Conservation (phyloP, 2,113 vertebrate species). For the Lophius piscatorius region DNA sequence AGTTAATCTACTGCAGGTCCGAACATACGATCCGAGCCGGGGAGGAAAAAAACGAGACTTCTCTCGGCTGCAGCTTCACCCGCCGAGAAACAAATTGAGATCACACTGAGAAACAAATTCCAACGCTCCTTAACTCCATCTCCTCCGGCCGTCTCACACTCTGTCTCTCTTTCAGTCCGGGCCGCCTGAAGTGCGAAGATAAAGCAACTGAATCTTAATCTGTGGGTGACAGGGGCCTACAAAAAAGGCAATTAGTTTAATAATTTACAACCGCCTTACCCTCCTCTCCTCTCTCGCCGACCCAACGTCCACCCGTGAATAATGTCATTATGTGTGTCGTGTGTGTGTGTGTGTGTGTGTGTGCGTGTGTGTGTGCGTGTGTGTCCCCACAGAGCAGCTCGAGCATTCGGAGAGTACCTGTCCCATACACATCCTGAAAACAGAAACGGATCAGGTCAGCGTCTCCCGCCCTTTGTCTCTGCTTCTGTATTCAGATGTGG, state of each 20-base stretch:
- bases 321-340: not conserved
- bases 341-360: slow-evolving; percentile 15
- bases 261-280: slow-evolving; percentile 52
- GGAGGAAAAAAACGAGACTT: slow-evolving; percentile 15
- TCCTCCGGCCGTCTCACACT: slow-evolving; percentile 39
- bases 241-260: slow-evolving; percentile 71
- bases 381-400: slow-evolving; percentile 87
- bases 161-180: slow-evolving; percentile 32
- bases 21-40: no score
- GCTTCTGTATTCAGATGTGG: slow-evolving; percentile 15
- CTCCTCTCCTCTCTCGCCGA: slow-evolving; percentile 3
- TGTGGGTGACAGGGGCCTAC: slow-evolving; percentile 66
- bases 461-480: slow-evolving; percentile 48
- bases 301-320: not conserved
- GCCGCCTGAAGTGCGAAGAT: slow-evolving; percentile 65
- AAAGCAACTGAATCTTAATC: slow-evolving; percentile 74
- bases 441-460: slow-evolving; percentile 94
- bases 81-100: slow-evolving; percentile 27
- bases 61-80: slow-evolving; percentile 14
- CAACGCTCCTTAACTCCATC: slow-evolving; percentile 37
- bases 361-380: slow-evolving; percentile 65
- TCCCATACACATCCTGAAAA: slow-evolving; percentile 93
- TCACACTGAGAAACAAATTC: slow-evolving; percentile 40
- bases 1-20: slow-evolving; percentile 2
- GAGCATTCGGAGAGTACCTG: slow-evolving; percentile 97